These are phyloP conservation scores for Hemicentrotus pulcherrimus DNA, from an alignment of 35 echinoderm and acorn worm species.

Conservation along the genomic window DNA sequence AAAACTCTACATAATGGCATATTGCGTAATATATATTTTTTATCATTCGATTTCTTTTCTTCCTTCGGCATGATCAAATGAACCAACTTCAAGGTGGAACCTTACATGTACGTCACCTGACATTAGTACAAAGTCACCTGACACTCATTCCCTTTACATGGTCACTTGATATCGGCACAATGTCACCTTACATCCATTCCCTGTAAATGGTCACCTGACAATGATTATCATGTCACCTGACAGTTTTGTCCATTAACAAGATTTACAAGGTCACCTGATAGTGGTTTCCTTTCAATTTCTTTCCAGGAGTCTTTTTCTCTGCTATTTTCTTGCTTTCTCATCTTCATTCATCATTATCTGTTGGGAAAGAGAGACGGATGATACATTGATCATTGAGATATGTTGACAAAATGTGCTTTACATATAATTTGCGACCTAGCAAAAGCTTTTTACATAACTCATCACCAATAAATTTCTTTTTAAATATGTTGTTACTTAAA, in stretches of 20 bases:
- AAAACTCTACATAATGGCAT: not conserved
- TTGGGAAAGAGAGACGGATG: not conserved
- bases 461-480: too few species aligned
- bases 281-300: not conserved
- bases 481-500: too few species aligned
- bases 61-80: not conserved
- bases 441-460: too few species aligned
- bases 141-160: not conserved
- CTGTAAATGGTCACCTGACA: not conserved
- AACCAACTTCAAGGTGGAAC: not conserved
- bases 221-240: not conserved
- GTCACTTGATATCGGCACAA: not conserved
- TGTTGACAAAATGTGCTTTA: not conserved
- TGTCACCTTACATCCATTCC: not conserved
- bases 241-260: not conserved
- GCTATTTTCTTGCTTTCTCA: not conserved
- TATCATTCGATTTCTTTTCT: not conserved
- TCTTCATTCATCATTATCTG: slow-evolving; percentile 13
- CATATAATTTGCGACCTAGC: too few species aligned
- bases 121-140: not conserved
- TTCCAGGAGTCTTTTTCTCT: not conserved
- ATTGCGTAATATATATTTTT: not conserved
- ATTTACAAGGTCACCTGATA: not conserved
- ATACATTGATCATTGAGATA: not conserved
- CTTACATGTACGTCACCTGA: too few species aligned